A percentile compares a stretch with the other conserved stretches of the same genome.
Evolutionary conservation across 1,140 invertebrate species (phyloP).

Genomic region (Chironomus striatipennis): DNA sequence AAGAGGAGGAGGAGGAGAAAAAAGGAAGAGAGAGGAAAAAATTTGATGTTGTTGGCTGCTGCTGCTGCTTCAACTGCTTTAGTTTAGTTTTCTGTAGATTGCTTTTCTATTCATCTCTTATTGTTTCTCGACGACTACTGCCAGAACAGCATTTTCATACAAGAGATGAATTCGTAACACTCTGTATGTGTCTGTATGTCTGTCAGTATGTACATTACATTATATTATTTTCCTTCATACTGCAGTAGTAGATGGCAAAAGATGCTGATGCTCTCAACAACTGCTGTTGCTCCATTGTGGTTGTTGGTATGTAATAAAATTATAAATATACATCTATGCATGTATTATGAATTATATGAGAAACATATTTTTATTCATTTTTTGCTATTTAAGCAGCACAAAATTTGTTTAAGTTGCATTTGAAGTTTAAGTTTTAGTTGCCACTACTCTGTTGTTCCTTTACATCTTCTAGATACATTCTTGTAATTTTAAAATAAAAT

Average conservation of each 20-base stretch:
- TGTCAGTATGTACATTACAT: not conserved
- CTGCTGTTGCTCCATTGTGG: not conserved
- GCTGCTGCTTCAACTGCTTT: not conserved
- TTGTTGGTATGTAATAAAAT: conserved; percentile 14
- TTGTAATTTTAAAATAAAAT: not conserved
- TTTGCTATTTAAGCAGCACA: not conserved
- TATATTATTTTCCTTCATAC: not conserved
- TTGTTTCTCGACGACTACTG: conserved; percentile 1
- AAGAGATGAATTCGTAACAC: conserved; percentile 18
- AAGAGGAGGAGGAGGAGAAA: not conserved
- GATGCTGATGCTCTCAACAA: not conserved
- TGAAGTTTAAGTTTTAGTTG: not conserved
- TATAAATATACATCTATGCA: conserved; percentile 9
- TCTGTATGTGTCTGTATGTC: not conserved
- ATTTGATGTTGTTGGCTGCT: not conserved
- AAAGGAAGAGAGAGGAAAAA: not conserved
- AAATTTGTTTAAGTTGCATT: not conserved
- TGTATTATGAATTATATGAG: conserved; percentile 10
- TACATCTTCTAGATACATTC: not conserved
- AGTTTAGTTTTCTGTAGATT: conserved; percentile 7
- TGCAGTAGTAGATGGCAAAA: not conserved
- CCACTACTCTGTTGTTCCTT: not conserved
- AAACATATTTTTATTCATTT: conserved; percentile 17
- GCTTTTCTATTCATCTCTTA: conserved; percentile 23
- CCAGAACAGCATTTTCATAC: not conserved